Base-by-base conservation (phyloP, 1,140 invertebrate genomes). In the Macrobrachium rosenbergii region DNA sequence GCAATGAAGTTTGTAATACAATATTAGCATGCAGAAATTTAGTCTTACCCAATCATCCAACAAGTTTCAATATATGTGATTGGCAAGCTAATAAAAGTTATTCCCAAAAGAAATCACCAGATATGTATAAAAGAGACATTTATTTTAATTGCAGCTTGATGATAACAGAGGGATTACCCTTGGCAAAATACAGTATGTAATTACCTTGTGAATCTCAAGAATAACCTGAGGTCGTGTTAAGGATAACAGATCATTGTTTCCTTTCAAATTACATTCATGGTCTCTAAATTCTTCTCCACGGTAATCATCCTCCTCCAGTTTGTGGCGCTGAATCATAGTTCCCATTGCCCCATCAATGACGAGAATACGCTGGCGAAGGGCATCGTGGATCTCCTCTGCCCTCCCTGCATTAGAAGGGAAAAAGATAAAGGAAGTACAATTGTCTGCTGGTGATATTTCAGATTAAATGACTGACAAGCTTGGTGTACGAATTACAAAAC, bases 341-440 rank as follows among this genome's bases (percentile, higher is more conserved):
- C 94, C 94, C 94, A 95, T 94, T 10, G 93, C 94, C 67, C 94
- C 94, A 92, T 95, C 94, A 89, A 94, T 93, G 58, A 95, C 92
- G 90, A 95, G 91, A 82, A 94, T 94, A 62, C 93, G 90, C 43
- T 91, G 88, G n/a, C 89, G 78, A 75, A 93, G 73, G 69, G 89
- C 90, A 60, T 89, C 76, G n/a, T 89, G 85, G 52, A 92, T 75
- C n/a, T 90, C 82, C 63, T 88, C n/a, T 37, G 77, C 83, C n/a
- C 85, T 69, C 10, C 81, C 90, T 90, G 76, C 19, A 75, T 11
- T 17, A n/a, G 2, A n/a, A 67, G 10, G 6, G n/a, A 67, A 10
- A 67, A 67, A 19, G 6, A 19, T 11, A 67, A 7, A 67, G 0
- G 5, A 16, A 67, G 8, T 67, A 67, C 8, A 67, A 17, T 67